These are phyloP conservation scores for Antennarius striatus DNA, from an alignment of 2,113 vertebrate species.

Conservation along the genomic window DNA sequence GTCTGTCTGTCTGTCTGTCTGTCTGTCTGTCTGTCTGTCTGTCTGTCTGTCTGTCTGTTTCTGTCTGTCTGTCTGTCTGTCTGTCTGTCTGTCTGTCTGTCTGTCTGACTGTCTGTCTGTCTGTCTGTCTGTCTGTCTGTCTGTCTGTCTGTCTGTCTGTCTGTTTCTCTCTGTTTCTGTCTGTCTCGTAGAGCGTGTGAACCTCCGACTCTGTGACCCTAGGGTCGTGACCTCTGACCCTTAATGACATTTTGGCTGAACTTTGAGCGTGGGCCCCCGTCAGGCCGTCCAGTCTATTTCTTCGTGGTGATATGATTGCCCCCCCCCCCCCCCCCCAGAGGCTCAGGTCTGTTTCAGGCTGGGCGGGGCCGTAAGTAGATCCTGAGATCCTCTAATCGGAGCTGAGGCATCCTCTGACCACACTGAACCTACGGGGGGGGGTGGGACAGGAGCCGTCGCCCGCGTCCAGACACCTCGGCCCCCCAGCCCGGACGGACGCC, in stretches of 20 bases:
- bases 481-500: background rate
- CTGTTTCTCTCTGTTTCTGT: too few species aligned
- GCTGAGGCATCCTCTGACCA: conserved; percentile 34
- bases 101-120: too few species aligned
- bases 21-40: too few species aligned
- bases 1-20: too few species aligned
- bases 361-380: conserved; percentile 70
- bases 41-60: too few species aligned
- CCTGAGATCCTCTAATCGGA: conserved; percentile 72
- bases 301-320: background rate
- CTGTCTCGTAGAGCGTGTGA: conserved; percentile 65
- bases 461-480: background rate
- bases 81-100: too few species aligned
- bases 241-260: conserved; percentile 26
- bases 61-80: too few species aligned
- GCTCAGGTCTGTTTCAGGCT: conserved; percentile 71
- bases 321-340: conserved; percentile 40
- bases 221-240: conserved; percentile 56
- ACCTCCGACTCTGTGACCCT: conserved; percentile 60
- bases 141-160: too few species aligned
- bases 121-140: too few species aligned
- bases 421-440: conserved; percentile 21
- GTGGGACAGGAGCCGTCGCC: conserved; percentile 2
- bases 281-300: conserved; percentile 37
- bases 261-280: conserved; percentile 52